Percentiles rank a stretch among this genome's conserved stretches.
phyloP scores from a whole-genome alignment of 2,113 vertebrate species.

The Nestor notabilis region DNA sequence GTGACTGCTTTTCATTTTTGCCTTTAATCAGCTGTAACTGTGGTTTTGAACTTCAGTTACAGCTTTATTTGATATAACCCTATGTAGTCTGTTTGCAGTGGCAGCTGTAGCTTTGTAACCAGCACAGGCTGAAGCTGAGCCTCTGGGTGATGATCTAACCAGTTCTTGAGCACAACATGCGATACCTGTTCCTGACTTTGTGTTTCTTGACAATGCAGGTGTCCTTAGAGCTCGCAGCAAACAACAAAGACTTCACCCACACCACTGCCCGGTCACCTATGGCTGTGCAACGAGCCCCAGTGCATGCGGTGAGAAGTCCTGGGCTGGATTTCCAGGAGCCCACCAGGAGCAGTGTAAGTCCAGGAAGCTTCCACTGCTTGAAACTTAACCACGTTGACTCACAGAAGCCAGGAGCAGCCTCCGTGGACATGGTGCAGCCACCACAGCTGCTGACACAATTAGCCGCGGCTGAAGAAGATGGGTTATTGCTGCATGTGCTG shows the following conservation, averaged over 20 bases:
- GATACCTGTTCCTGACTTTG: not conserved
- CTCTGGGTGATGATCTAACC: not conserved
- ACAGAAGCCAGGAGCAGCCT: not conserved
- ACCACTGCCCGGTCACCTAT: not conserved
- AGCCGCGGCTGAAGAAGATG: slow-evolving; percentile 12
- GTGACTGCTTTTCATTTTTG: not conserved
- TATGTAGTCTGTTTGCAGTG: not conserved
- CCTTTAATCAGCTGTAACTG: not conserved
- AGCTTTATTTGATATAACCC: not conserved
- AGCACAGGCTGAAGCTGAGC: fast-evolving
- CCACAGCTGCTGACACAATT: not conserved
- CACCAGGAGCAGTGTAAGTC: not conserved
- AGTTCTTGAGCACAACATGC: not conserved
- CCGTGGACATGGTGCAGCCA: not conserved
- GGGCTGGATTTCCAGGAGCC: not conserved
- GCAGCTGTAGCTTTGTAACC: not conserved
- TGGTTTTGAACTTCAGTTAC: not conserved
- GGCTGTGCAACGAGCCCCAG: not conserved
- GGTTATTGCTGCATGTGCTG: slow-evolving; percentile 83
- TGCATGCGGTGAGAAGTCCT: not conserved
- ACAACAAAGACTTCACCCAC: slow-evolving; percentile 66
- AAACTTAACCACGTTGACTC: not conserved
- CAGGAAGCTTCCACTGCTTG: not conserved
- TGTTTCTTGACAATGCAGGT: slow-evolving; percentile 74
- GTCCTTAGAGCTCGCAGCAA: slow-evolving; percentile 80